Percentiles rank a stretch among this genome's conserved stretches.
phyloP scores from a whole-genome alignment of 2,888 invertebrate species.

The Acrobasis repandana region DNA sequence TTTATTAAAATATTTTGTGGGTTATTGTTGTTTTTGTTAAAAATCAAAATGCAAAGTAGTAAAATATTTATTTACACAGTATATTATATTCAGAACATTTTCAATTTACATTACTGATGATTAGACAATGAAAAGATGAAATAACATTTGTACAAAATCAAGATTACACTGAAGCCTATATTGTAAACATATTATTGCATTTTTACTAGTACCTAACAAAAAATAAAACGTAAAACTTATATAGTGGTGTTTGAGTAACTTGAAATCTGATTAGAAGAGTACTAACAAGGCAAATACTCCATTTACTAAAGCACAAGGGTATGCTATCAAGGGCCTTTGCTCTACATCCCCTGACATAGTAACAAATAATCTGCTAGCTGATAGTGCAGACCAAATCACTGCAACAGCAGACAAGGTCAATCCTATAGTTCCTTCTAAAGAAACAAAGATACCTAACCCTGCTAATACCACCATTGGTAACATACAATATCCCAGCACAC shows the following conservation, averaged over 20 bases:
- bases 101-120: background rate
- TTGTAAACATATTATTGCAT: too few relatives aligned
- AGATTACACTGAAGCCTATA: background rate
- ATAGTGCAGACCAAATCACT: constrained; percentile 95
- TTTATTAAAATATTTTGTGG: constrained; percentile 62
- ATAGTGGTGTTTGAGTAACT: background rate
- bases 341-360: constrained; percentile 94
- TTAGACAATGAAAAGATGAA: background rate
- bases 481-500: constrained; percentile 96
- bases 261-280: constrained; percentile 86
- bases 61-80: constrained; percentile 21
- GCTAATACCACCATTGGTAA: constrained; percentile 96
- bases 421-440: constrained; percentile 88
- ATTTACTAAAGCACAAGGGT: constrained; percentile 96
- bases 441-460: constrained; percentile 88
- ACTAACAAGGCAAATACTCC: constrained; percentile 96
- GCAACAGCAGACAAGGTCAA: constrained; percentile 85
- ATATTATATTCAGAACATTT: background rate
- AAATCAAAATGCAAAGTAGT: constrained; percentile 18
- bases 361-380: constrained; percentile 95
- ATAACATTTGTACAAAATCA: background rate
- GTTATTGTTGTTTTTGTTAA: constrained; percentile 38
- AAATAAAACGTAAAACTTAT: too few relatives aligned
- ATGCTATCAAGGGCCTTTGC: constrained; percentile 93
- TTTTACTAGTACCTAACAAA: too few relatives aligned